Evolutionary conservation across 2,888 invertebrate species (phyloP), one percentile per base, ranked within the genome.

Genomic region (Drosophila melanosoma): DNA sequence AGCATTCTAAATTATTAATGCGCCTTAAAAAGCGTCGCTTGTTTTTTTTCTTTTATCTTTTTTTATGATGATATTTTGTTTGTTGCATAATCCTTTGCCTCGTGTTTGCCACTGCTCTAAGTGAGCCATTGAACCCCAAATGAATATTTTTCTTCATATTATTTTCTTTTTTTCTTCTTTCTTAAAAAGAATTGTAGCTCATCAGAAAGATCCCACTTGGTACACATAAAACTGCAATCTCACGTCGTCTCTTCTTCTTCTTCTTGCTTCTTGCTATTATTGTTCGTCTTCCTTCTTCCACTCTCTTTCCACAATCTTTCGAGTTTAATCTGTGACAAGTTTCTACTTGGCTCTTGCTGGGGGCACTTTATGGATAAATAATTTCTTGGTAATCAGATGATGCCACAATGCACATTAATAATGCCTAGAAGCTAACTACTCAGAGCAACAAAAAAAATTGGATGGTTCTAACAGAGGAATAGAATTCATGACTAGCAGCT

Each of bases 171-270:
- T n/a, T n/a, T 11, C 7, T 15, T 45, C 7, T 23, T 45, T 45
- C 40, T 29, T n/a, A 15, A 23, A 48, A 17, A 49, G 52, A 52
- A 49, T 48, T 67, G 59, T 59, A 65, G 68, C 61, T 64, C 42
- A 49, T 54, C 45, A 58, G 66, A 75, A 69, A 23, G 45, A 64
- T 70, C 53, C 69, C 72, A 80, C 75, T 74, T 74, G 77, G 76
- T 78, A 76, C 76, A 83, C 81, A 86, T 87, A 86, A 87, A 88
- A 82, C n/a, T 62, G 87, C 88, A 87, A 87, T 86, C 73, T 87
- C 86, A 87, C 86, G 88, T 87, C 49, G 40, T 38, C 49, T 26
- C 12, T 7, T 11, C 26, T 52, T 36, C 32, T 23, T 53, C 5
- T 23, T 53, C 10, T 5, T 53, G n/a, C 23, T 10, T 10, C n/a